Conservation (phyloP, 2,888 invertebrate species). For the Lottia gigantea region DNA sequence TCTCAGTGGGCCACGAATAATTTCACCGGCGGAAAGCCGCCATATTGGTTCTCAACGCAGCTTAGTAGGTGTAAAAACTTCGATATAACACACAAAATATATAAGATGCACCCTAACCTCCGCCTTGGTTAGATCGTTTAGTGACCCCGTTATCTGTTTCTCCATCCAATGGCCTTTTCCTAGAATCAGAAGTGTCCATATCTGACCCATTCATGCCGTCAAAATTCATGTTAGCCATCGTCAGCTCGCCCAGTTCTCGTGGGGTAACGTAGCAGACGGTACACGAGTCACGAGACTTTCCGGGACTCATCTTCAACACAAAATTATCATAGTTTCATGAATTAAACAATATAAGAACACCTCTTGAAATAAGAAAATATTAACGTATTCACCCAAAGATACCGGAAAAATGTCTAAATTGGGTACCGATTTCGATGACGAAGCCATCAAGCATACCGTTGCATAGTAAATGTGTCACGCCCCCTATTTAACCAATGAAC, state of each 20-base stretch:
- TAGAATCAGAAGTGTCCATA: slow-evolving; percentile 66
- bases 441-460: neutral
- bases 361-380: neutral
- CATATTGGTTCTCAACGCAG: slow-evolving; percentile 57
- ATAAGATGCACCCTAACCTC: slow-evolving; percentile 59
- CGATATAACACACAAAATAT: slow-evolving; percentile 34
- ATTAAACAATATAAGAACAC: neutral
- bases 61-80: slow-evolving; percentile 34
- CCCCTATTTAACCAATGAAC: slow-evolving; percentile 1
- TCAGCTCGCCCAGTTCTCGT: slow-evolving; percentile 63
- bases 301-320: slow-evolving; percentile 22
- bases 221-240: slow-evolving; percentile 63
- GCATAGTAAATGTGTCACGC: slow-evolving; percentile 6
- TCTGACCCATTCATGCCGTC: slow-evolving; percentile 64
- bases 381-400: too few relatives aligned
- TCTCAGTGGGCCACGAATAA: slow-evolving; percentile 39
- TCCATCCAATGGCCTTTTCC: slow-evolving; percentile 67
- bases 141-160: slow-evolving; percentile 66
- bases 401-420: neutral
- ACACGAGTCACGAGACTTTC: slow-evolving; percentile 51
- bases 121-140: slow-evolving; percentile 67
- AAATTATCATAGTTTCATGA: neutral
- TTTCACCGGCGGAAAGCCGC: slow-evolving; percentile 55
- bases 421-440: neutral
- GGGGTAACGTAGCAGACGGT: slow-evolving; percentile 56